Evolutionary conservation across 2,888 invertebrate species (phyloP), one percentile per base, ranked within the genome.

Genomic region (Drosophila longiperda): DNA sequence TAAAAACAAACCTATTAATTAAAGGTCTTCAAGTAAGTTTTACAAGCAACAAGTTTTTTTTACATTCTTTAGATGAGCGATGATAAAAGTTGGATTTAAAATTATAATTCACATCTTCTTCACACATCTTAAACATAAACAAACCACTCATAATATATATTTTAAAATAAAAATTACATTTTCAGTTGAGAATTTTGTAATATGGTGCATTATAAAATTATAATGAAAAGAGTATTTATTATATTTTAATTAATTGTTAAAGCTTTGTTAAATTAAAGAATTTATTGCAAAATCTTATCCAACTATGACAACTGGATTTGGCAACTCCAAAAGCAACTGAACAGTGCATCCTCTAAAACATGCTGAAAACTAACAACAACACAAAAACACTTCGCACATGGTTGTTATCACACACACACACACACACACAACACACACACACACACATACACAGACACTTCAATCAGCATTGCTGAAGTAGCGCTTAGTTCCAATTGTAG

Each of bases 291-390:
- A 73, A 67, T 69, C 53, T 33, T 48, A 64, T 75, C 66, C 80
- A 83, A 83, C 83, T 88, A 83, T 80, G 54, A 54, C 42, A 62
- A 61, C 38, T 52, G 32, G 9, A 55, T 26, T 53, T 33, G 50
- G 23, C 42, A 55, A 50, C 45, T 48, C 32, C 40, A 62, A 58
- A 54, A 33, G 60, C 52, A 65, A 42, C 57, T 40, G 42, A 66
- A 45, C 61, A 40, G 50, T 54, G 52, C 34, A 45, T n/a, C 17
- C 53, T 45, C 17, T 11, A 33, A 29, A 20, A 50, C 26, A 38
- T 40, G 57, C 66, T 69, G 75, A 53, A 64, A 72, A 66, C 75
- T 78, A 70, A 62, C 87, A 73, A 64, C 63, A 72, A 64, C 63
- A 79, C 71, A 67, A 71, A 73, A 73, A 70, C 71, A 84, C 67